These are phyloP conservation scores for Telmatherina bonti DNA, from an alignment of 2,797 vertebrate species.

Conservation along the genomic window DNA sequence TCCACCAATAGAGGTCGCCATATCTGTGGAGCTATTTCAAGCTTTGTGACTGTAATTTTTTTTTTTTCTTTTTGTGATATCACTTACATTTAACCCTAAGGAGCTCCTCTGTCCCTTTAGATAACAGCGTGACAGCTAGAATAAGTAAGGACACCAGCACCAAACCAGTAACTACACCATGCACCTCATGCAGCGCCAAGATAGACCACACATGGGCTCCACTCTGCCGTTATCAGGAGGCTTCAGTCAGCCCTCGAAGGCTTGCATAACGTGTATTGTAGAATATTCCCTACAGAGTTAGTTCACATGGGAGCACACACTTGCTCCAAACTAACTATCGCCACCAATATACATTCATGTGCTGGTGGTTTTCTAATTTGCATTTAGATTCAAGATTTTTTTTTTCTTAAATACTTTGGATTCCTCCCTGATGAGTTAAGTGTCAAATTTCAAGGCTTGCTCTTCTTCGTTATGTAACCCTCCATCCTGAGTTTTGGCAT, in stretches of 20 bases:
- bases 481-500: neutral
- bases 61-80: slow-evolving; percentile 53
- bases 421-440: slow-evolving; percentile 8
- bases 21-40: slow-evolving; percentile 4
- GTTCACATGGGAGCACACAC: slow-evolving; percentile 38
- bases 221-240: slow-evolving; percentile 69
- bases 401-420: slow-evolving; percentile 1
- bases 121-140: slow-evolving; percentile 65
- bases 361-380: slow-evolving; percentile 64
- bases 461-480: neutral
- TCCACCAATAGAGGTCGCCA: neutral
- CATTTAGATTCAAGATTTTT: slow-evolving; percentile 67
- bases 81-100: slow-evolving; percentile 56
- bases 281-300: slow-evolving; percentile 45
- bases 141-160: slow-evolving; percentile 45
- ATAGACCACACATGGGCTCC: slow-evolving; percentile 44
- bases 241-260: slow-evolving; percentile 69
- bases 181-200: slow-evolving; percentile 37
- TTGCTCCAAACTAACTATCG: slow-evolving; percentile 47
- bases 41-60: slow-evolving; percentile 27
- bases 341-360: slow-evolving; percentile 42
- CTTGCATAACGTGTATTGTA: slow-evolving; percentile 51
- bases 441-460: slow-evolving; percentile 6
- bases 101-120: slow-evolving; percentile 55
- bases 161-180: slow-evolving; percentile 49